Evolutionary conservation across 1,140 invertebrate genomes (phyloP), one percentile per base, ranked within the genome.

Genomic region (Dryas iulia): DNA sequence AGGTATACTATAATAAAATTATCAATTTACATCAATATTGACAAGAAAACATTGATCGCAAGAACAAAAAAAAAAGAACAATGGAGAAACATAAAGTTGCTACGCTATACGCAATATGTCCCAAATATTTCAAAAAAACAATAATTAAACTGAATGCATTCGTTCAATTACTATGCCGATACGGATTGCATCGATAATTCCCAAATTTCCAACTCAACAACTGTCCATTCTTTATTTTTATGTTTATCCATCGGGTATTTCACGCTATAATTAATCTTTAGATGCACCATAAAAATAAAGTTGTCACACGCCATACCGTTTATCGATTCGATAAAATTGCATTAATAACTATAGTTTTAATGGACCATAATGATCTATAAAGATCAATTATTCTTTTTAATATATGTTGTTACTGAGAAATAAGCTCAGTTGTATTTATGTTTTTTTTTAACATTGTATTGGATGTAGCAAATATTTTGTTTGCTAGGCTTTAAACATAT

Each of bases 241-340:
- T 21, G 30, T n/a, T n/a, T n/a, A 21, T 47, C 7, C 1, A 47
- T 3, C 2, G 39, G 21, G 7, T 47, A 47, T 47, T 47, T 47
- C 39, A 47, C 39, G 39, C 8, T 11, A 21, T 47, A 47, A 47
- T 47, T 47, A 47, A 47, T 47, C 39, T 47, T 47, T 47, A 47
- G 39, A 47, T 47, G 18, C 18, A 3, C 7, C 18, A 47, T 47
- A 47, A 72, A 81, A 74, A 67, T 67, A 75, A 75, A 82, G 79
- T 81, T 73, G 74, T 77, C 73, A 75, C 69, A 59, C 57, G 68
- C 71, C 74, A 77, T 73, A 68, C 74, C 63, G 68, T 72, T 78
- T 78, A 73, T 52, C 53, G 56, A 57, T 53, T 35, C 59, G 66
- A 71, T 67, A 28, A 52, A 58, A 60, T 35, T 33, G 65, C 59